Percentiles rank a stretch among this genome's conserved stretches.
Conservation (phyloP, 2,888 invertebrate species). For the Erebia epiphron region DNA sequence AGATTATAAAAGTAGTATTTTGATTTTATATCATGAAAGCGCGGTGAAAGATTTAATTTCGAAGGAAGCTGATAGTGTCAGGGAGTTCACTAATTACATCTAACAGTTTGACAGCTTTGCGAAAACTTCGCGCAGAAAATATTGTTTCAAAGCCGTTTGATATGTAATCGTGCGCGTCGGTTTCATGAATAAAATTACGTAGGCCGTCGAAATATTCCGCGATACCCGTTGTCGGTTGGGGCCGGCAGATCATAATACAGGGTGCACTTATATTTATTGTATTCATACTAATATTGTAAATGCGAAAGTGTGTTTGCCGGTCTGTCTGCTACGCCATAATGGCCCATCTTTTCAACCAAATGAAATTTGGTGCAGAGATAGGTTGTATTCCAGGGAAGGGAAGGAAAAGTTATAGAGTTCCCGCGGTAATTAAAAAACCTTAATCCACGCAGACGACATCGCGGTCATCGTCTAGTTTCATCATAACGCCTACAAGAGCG, state of each 20-base stretch:
- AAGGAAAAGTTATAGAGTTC: too few relatives aligned
- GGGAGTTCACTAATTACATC: slow-evolving; percentile 40
- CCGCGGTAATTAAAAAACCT: too few relatives aligned
- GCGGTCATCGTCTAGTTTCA: too few relatives aligned
- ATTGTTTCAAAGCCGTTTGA: slow-evolving; percentile 56
- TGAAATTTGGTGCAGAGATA: too few relatives aligned
- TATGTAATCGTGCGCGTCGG: slow-evolving; percentile 59
- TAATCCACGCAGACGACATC: too few relatives aligned
- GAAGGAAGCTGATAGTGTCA: slow-evolving; percentile 41
- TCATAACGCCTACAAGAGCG: too few relatives aligned
- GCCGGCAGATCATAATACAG: slow-evolving; percentile 70
- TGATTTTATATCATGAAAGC: slow-evolving; percentile 24
- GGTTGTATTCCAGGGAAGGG: too few relatives aligned
- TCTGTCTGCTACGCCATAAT: too few relatives aligned
- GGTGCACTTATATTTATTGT: slow-evolving; percentile 80
- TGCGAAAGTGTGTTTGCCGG: too few relatives aligned
- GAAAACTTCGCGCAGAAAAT: slow-evolving; percentile 46
- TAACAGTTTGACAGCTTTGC: slow-evolving; percentile 34
- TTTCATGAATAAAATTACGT: slow-evolving; percentile 77
- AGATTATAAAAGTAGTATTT: slow-evolving; percentile 26
- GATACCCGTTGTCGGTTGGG: slow-evolving; percentile 67
- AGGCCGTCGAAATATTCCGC: slow-evolving; percentile 69
- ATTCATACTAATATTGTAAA: slow-evolving; percentile 51
- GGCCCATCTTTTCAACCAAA: too few relatives aligned
- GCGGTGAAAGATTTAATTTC: slow-evolving; percentile 37